Base-by-base conservation (phyloP, 2,113 vertebrate species). In the Catharus fuscescens region DNA sequence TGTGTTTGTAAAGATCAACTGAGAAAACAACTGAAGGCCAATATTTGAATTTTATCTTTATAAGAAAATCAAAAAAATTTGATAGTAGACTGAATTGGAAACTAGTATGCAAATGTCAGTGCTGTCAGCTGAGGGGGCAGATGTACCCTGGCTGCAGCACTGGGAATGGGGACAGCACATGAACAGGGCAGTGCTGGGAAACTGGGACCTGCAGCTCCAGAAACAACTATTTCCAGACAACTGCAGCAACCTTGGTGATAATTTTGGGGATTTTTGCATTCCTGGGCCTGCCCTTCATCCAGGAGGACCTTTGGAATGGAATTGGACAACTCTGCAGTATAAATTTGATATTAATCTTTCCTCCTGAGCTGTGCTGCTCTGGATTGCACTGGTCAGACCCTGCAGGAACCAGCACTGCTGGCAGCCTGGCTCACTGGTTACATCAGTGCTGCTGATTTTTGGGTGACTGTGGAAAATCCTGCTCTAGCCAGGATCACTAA, bases 331-430 rank as follows among this genome's bases (percentile, higher is more conserved):
- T 60, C 52, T 59, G 44, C 53, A 52, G 9, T 23, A 26, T 36
- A 15, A 44, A 60, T 67, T 77, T 67, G 21, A 52, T 60, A 28
- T 11, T 32, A 4, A 28, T 60, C 18, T 32, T 69, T 69, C 36
- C 26, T 67, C 26, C 36, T 67, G 45, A 36, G 56, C 36, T 44
- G 17, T 59, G 36, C 53, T 86, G 53, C 36, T 44, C 45, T 52
- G 20, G 9, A 21, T 31, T 44, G 5, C 2, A 0, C 32, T 14
- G 36, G 32, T 67, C 62, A 67, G 20, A 36, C 29, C 21, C 14
- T 52, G 54, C 36, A 69, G 62, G 62, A 77, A 1, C 17, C 61
- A 42, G 2, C 0, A 1, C 36, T 57, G 34, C 29, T 1, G 3
- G 24, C 42, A 74, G 42, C 34, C 71, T 31, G 53, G 44, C 2